Conservation (phyloP, 2,797 vertebrate species). For the Centropyge bicolor region DNA sequence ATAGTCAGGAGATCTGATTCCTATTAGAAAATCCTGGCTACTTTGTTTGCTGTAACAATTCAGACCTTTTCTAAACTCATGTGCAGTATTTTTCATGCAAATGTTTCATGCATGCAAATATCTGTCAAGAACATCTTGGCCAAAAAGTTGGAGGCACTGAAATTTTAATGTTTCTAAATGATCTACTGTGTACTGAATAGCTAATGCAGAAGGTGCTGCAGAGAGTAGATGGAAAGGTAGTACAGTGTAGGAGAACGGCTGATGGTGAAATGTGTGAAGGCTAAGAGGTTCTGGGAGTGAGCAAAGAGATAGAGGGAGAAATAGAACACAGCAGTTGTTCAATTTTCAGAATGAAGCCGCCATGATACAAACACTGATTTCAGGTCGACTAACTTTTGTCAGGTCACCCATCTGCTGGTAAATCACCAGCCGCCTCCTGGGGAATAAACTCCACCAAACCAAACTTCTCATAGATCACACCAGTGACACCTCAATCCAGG, state of each 20-base stretch:
- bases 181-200: slow-evolving; percentile 55
- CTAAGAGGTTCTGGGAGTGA: slow-evolving; percentile 26
- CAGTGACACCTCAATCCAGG: not conserved
- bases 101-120: slow-evolving; percentile 18
- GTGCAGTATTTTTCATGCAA: not conserved
- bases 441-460: not conserved
- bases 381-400: not conserved
- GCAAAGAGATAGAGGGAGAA: not conserved
- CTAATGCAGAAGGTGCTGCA: slow-evolving; percentile 48
- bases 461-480: not conserved
- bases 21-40: not conserved
- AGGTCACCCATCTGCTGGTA: not conserved
- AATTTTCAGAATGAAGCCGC: not conserved
- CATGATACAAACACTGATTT: not conserved
- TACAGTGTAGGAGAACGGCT: not conserved
- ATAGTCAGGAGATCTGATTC: slow-evolving; percentile 1
- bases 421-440: not conserved
- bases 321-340: not conserved
- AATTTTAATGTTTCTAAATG: slow-evolving; percentile 61
- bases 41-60: not conserved
- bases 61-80: not conserved
- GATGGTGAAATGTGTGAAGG: slow-evolving; percentile 20
- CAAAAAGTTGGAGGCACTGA: slow-evolving; percentile 29
- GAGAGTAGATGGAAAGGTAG: slow-evolving; percentile 17
- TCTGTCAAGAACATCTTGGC: slow-evolving; percentile 26